phyloP scores from a whole-genome alignment of 2,113 vertebrate genomes.

The Pygoscelis antarcticus region DNA sequence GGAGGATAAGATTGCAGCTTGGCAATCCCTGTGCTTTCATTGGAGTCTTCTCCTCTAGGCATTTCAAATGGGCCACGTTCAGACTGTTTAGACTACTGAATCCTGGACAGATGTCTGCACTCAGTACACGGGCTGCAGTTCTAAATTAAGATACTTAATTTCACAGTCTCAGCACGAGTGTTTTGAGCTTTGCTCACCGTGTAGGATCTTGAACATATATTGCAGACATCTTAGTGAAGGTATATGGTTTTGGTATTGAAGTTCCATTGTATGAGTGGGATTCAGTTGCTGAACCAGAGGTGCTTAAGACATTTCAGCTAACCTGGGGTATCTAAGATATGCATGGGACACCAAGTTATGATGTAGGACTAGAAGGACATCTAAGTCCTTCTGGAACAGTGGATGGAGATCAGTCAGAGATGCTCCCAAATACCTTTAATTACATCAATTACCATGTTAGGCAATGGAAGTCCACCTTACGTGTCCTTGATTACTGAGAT shows the following conservation, averaged over 20 bases:
- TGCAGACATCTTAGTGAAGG: background rate
- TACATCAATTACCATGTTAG: background rate
- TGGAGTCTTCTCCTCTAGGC: background rate
- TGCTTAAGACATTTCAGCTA: background rate
- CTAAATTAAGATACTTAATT: background rate
- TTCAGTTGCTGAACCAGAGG: background rate
- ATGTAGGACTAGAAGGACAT: background rate
- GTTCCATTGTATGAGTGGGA: background rate
- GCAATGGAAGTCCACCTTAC: background rate
- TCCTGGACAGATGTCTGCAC: background rate
- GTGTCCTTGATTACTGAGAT: background rate
- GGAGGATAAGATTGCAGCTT: background rate
- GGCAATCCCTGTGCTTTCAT: background rate
- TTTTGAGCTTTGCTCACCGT: background rate
- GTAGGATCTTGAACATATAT: background rate
- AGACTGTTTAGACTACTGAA: background rate
- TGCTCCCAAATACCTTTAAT: background rate
- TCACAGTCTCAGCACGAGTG: background rate
- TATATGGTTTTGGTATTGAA: background rate
- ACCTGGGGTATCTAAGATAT: background rate
- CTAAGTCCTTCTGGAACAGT: background rate
- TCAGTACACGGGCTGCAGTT: background rate
- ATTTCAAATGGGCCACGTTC: background rate
- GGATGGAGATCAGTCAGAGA: background rate
- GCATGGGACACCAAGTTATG: accelerated